Base-by-base conservation (phyloP, 2,888 invertebrate species). In the Petrophora chlorosata region DNA sequence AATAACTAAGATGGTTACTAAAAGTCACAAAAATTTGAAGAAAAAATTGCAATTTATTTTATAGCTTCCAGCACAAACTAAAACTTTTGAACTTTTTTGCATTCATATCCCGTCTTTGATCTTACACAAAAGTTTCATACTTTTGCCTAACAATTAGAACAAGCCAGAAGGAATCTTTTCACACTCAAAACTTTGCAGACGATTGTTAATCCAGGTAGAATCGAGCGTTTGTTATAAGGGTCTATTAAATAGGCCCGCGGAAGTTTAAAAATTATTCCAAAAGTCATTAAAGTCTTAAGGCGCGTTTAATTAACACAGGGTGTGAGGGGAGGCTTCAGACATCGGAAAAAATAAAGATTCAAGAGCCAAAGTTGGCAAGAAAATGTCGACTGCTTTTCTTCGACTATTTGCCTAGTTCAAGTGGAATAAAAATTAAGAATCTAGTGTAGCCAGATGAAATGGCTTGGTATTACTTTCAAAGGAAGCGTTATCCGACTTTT, bases 211-310 rank as follows among this genome's bases (percentile, higher is more conserved):
- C 70, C 70, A 69, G 74, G 76, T 73, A 72, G 51, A 55, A 61
- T 68, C 62, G 69, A 74, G 76, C 69, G 76, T 77, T 73, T 70
- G 12, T 22, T 16, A 13, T 10, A 12, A 44, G 34, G 29, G 22
- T 28, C 39, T 43, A 28, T 39, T 39, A 44, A 50, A 64, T 68
- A 60, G 55, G 60, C 57, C 39, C 34, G n/a, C n/a, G 49, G 29
- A 23, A 63, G 60, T 67, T 59, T 57, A 69, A 72, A 80, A 79
- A 84, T 77, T 70, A 73, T 63, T 68, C 70, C 65, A 54, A 64
- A 78, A 82, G 76, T 83, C 76, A 79, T 88, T 85, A 78, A 82
- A 85, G 75, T 77, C 74, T 76, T 76, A 77, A 82, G 76, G 68
- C 75, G 66, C 60, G 73, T 79, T 80, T 86, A 88, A 88, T 86